Evolutionary conservation across 64 coral and sea anemone genomes (phyloP), one percentile per base, ranked within the genome.

Genomic region (Astreopora myriophthalma): DNA sequence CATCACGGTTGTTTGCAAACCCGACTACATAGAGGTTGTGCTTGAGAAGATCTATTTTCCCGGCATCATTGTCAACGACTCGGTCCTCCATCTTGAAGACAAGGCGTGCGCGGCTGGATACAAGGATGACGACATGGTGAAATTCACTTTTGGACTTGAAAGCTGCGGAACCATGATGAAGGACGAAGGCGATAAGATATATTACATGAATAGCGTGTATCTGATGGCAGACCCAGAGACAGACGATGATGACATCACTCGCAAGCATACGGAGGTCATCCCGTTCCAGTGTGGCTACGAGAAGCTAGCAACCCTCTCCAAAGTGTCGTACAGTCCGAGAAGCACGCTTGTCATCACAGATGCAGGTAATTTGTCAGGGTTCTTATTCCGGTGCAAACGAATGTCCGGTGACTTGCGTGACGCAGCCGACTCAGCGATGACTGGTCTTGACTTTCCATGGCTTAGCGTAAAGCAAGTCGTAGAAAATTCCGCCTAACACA

Each of bases 11-110:
- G 52, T 83, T 37, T 83, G 79, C 48, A 11, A 3, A 3, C 17
- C 79, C 23, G 79, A 83, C 57, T 83, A 83, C 57, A 83, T 83
- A 8, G 79, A 83, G n/a, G 55, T 83, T 24, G 11, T 34, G 8
- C 19, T 83, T 1, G 6, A 20, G 33, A 13, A 24, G 31, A 20
- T 31, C 34, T 32, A 83, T 28, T 83, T 37, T 36, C 79, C 79
- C 35, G 79, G 79, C 0, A 8, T 83, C 4, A 16, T 83, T 14
- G 79, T 83, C 12, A 83, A 83, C 57, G 79, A 83, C 55, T 83
- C 79, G 3, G 52, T 83, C 2, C 79, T 83, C 10, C 79, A 83
- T 34, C 57, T 83, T 3, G 22, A 63, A 24, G 79, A 83, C 79
- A 20, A 14, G 20, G 9, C 30, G 19, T 83, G 79, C 22, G 79